Percentiles rank a stretch among this genome's conserved stretches.
Conservation (phyloP, 2,797 vertebrate species). For the Eremophila alpestris region DNA sequence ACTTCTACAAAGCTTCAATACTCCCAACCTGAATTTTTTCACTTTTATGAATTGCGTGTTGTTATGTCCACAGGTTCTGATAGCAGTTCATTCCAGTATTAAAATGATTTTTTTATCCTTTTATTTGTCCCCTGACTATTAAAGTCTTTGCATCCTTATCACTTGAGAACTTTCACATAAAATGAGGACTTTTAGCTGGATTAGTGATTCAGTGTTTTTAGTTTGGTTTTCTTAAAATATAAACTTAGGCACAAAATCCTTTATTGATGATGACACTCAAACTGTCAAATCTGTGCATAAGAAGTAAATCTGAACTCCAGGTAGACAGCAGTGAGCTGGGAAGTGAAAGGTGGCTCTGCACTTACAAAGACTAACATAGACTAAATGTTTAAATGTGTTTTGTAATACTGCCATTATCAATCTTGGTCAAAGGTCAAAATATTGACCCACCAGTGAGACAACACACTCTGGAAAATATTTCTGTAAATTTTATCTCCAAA, state of each 20-base stretch:
- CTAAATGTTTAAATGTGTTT: not conserved
- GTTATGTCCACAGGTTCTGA: not conserved
- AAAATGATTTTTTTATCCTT: not conserved
- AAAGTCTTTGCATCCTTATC: not conserved
- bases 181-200: not conserved
- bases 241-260: not conserved
- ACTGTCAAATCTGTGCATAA: not conserved
- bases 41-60: not conserved
- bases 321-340: not conserved
- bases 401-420: not conserved
- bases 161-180: not conserved
- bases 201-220: not conserved
- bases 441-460: not conserved
- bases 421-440: not conserved
- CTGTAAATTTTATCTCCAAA: not conserved
- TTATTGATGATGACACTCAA: not conserved
- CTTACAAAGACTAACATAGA: accelerated
- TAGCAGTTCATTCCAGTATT: not conserved
- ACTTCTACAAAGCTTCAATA: not conserved
- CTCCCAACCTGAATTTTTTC: not conserved
- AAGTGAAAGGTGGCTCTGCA: not conserved
- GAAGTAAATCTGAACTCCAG: not conserved
- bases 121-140: not conserved
- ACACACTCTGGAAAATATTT: not conserved
- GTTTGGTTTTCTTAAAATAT: not conserved